Percentiles rank a stretch among this genome's conserved stretches.
Evolutionary conservation across 2,888 invertebrate species (phyloP).

Genomic region (Drosophila borealis): DNA sequence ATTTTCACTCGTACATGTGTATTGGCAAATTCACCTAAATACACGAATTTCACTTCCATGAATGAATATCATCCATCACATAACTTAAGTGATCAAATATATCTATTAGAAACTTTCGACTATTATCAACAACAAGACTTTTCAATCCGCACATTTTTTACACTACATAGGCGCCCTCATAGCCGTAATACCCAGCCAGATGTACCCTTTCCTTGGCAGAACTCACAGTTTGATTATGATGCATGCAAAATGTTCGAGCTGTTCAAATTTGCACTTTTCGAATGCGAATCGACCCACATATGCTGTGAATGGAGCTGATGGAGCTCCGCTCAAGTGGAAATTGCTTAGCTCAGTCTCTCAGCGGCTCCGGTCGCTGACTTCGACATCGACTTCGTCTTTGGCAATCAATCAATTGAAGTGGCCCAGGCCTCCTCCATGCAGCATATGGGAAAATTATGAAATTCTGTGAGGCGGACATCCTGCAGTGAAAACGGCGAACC

Average conservation of each 20-base stretch:
- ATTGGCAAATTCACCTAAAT: no score
- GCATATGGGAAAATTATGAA: constrained; percentile 64
- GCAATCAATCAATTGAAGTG: constrained; percentile 76
- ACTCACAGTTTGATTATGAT: constrained; percentile 32
- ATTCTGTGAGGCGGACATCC: constrained; percentile 68
- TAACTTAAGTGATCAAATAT: no score
- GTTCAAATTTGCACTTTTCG: constrained; percentile 48
- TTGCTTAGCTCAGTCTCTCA: constrained; percentile 46
- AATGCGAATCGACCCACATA: constrained; percentile 46
- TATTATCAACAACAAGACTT: no score
- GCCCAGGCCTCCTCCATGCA: constrained; percentile 35
- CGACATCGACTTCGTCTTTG: constrained; percentile 39
- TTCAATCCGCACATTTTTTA: no score
- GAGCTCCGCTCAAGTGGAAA: constrained; percentile 62
- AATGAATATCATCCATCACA: no score
- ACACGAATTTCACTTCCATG: no score
- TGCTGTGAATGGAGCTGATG: constrained; percentile 16
- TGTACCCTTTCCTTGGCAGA: background rate
- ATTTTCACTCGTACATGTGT: no score
- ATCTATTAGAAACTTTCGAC: no score
- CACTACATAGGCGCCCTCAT: no score
- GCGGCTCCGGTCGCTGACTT: constrained; percentile 20
- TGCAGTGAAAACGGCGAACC: constrained; percentile 36
- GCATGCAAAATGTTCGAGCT: constrained; percentile 38
- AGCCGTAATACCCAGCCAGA: background rate